phyloP scores from a whole-genome alignment of 2,888 invertebrate genomes.

The Campaea margaritaria region DNA sequence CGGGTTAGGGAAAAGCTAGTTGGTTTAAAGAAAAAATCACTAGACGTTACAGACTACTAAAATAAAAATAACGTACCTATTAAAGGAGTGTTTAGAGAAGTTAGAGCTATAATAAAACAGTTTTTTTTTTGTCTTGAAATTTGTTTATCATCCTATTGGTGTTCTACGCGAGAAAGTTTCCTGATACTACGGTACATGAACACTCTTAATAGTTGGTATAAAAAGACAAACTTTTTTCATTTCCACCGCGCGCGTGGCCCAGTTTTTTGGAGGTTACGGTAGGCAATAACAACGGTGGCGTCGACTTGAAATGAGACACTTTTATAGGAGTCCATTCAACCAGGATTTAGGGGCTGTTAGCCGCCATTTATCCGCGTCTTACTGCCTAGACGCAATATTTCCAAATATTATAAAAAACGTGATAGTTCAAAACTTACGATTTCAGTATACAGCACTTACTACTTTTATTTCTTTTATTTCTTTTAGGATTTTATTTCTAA shows the following conservation, averaged over 20 bases:
- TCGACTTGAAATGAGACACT: slow-evolving; percentile 57
- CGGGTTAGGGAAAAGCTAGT: neutral
- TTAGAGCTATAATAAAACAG: neutral
- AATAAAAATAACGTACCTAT: too few relatives aligned
- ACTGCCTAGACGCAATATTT: slow-evolving; percentile 56
- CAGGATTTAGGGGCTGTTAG: slow-evolving; percentile 65
- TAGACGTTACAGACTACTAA: neutral
- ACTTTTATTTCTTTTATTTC: too few relatives aligned
- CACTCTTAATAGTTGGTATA: slow-evolving; percentile 17
- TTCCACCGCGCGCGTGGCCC: slow-evolving; percentile 27
- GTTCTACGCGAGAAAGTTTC: neutral
- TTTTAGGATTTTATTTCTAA: too few relatives aligned
- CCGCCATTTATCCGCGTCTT: slow-evolving; percentile 57
- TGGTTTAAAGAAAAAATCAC: neutral
- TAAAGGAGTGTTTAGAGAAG: neutral
- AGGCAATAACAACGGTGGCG: slow-evolving; percentile 40
- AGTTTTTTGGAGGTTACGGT: slow-evolving; percentile 39
- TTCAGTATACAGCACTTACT: too few relatives aligned
- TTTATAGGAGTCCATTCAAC: slow-evolving; percentile 67
- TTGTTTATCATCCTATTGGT: neutral
- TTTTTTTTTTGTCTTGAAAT: neutral
- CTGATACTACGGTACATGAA: slow-evolving; percentile 14
- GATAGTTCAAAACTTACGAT: slow-evolving; percentile 40
- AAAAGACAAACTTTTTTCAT: slow-evolving; percentile 34
- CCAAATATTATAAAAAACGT: slow-evolving; percentile 62